A percentile compares a stretch with the other conserved stretches of the same genome.
phyloP scores from a whole-genome alignment of 2,113 vertebrate species.

The Panthera leo region DNA sequence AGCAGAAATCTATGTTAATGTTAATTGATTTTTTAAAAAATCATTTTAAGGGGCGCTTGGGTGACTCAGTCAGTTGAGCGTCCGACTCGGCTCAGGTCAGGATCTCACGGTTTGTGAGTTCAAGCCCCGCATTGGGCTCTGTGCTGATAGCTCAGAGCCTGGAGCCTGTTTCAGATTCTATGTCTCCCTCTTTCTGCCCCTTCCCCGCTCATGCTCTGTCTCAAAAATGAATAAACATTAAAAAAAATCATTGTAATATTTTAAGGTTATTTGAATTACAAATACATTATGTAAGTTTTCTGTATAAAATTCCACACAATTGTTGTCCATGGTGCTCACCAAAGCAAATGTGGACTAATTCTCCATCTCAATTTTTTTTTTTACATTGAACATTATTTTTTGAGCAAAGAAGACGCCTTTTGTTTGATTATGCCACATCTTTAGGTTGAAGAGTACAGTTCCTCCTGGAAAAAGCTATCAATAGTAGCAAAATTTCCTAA shows the following conservation, averaged over 20 bases:
- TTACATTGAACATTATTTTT: background rate
- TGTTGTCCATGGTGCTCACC: background rate
- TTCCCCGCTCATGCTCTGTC: no score
- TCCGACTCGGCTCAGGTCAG: no score
- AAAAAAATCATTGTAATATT: constrained; percentile 8
- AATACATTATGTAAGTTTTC: background rate
- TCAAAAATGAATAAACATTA: no score
- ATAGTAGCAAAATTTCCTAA: constrained; percentile 42
- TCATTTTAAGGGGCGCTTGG: background rate
- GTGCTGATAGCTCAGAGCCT: no score
- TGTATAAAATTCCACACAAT: background rate
- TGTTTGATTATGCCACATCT: background rate
- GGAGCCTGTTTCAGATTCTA: no score
- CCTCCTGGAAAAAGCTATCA: constrained; percentile 24
- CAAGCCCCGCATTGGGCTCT: no score
- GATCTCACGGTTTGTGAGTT: no score
- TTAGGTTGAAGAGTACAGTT: constrained; percentile 31
- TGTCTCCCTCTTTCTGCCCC: no score
- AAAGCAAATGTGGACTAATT: background rate
- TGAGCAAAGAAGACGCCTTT: background rate
- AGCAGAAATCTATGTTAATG: constrained; percentile 12
- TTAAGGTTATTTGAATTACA: constrained; percentile 37
- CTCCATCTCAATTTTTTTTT: background rate
- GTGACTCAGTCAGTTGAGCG: no score
- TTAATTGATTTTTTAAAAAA: constrained; percentile 31